Percentiles rank a stretch among this genome's conserved stretches.
phyloP scores from a whole-genome alignment of 2,113 vertebrate species.

The Oxyura jamaicensis region DNA sequence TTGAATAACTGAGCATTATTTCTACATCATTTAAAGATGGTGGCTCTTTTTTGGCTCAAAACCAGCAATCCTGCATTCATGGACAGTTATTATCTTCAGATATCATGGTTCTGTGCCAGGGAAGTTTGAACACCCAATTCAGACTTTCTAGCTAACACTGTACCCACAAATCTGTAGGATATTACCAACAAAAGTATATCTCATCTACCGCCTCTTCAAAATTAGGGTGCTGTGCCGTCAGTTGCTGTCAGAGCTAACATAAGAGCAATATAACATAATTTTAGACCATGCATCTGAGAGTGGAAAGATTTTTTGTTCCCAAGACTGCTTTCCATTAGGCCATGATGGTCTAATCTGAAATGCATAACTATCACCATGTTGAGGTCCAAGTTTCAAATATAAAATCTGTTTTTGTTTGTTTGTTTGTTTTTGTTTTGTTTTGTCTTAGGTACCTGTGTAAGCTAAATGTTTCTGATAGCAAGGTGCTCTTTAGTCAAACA shows the following conservation, averaged over 20 bases:
- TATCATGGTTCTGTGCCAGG: neutral
- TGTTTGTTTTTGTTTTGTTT: neutral
- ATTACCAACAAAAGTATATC: neutral
- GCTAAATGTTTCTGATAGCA: neutral
- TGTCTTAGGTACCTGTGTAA: neutral
- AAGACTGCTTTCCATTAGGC: neutral
- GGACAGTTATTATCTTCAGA: neutral
- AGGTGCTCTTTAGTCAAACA: neutral
- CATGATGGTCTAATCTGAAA: neutral
- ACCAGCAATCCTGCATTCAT: neutral
- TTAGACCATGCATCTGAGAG: neutral
- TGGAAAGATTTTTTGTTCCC: neutral
- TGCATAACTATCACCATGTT: neutral
- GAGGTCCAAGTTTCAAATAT: neutral
- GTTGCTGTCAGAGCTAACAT: neutral
- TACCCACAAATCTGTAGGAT: fast-evolving
- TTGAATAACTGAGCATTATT: neutral
- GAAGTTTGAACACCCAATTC: neutral
- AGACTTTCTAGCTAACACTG: neutral
- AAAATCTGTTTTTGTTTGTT: neutral
- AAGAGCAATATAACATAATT: neutral
- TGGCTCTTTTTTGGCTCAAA: neutral
- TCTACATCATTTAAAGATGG: neutral
- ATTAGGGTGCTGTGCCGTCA: fast-evolving
- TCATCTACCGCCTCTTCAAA: neutral